Percentiles rank a stretch among this genome's conserved stretches.
These are phyloP conservation scores for Hafferia zeledoni DNA, from an alignment of 2,797 vertebrate species.

Conservation along the genomic window DNA sequence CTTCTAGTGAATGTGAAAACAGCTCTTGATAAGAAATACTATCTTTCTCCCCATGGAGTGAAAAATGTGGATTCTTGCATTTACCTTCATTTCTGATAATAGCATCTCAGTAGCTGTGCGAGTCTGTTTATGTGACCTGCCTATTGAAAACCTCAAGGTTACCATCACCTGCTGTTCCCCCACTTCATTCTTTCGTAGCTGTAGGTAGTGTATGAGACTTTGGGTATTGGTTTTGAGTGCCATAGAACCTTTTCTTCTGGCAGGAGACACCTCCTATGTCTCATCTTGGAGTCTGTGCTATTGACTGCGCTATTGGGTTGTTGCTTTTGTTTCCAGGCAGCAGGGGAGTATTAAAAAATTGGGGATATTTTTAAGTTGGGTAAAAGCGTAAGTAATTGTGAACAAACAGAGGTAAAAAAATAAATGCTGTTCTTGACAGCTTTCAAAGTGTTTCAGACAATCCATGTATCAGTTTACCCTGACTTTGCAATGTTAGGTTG, in stretches of 20 bases:
- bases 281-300: not conserved
- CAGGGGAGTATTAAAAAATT: not conserved
- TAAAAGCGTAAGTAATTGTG: not conserved
- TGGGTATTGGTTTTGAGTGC: not conserved
- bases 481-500: not conserved
- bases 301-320: not conserved
- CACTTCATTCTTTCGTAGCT: not conserved
- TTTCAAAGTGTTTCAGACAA: not conserved
- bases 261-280: not conserved
- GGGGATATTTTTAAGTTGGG: not conserved
- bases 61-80: not conserved
- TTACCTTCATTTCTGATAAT: not conserved
- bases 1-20: not conserved
- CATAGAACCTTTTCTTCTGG: not conserved
- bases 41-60: rapidly evolving
- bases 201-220: not conserved
- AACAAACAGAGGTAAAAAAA: not conserved
- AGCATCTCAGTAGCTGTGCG: rapidly evolving
- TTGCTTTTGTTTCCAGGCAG: not conserved
- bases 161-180: not conserved
- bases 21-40: not conserved
- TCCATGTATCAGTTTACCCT: not conserved
- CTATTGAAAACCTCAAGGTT: not conserved
- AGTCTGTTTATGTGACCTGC: not conserved
- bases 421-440: not conserved